Conservation (phyloP, 2,113 vertebrate species). For the Istiophorus platypterus region DNA sequence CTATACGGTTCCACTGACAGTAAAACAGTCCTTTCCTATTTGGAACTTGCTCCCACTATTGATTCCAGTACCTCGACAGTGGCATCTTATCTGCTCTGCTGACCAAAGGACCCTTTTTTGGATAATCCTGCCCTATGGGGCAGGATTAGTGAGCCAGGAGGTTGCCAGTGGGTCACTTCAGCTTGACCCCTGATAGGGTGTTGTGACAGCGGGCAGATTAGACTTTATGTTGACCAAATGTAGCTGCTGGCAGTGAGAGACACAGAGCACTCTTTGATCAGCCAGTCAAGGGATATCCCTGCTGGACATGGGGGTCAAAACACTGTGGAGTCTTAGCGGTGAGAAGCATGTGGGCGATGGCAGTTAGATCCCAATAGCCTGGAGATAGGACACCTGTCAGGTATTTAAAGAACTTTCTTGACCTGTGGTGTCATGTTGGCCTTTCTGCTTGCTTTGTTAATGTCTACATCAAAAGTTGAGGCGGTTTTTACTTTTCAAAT, state of each 20-base stretch:
- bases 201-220: conserved; percentile 75
- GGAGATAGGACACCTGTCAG: conserved; percentile 1
- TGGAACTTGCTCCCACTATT: conserved; percentile 1
- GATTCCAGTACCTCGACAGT: conserved; percentile 5
- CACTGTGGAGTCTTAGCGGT: background rate
- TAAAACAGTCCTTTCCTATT: background rate
- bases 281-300: conserved; percentile 52
- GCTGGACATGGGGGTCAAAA: conserved; percentile 45
- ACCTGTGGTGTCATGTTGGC: background rate
- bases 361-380: conserved; percentile 14
- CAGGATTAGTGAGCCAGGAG: conserved; percentile 21
- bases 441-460: background rate
- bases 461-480: background rate
- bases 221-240: conserved; percentile 45
- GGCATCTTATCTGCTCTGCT: conserved; percentile 15
- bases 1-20: background rate
- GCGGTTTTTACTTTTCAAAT: background rate
- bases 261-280: conserved; percentile 46
- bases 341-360: background rate
- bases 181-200: conserved; percentile 51
- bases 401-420: conserved; percentile 1
- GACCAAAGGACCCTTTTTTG: background rate
- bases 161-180: conserved; percentile 25
- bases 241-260: conserved; percentile 55
- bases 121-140: conserved; percentile 46